Conservation (phyloP, 2,888 invertebrate genomes). For the Fragum sueziense region DNA sequence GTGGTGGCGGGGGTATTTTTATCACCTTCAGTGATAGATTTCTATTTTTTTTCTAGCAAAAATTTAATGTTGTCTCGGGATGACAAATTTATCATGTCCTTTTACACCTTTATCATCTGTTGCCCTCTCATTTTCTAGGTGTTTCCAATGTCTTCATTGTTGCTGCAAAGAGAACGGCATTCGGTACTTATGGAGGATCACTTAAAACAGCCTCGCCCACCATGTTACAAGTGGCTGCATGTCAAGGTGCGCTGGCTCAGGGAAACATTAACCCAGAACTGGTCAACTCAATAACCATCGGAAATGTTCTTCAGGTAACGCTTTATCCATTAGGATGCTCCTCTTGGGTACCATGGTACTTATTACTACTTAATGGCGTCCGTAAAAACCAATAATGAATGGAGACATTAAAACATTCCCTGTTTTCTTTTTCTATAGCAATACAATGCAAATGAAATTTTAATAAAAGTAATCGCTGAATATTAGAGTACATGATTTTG, state of each 20-base stretch:
- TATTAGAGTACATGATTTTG: too few species aligned
- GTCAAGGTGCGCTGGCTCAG: conserved; percentile 81
- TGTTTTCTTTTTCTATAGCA: background rate
- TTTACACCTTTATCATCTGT: background rate
- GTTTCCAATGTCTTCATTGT: conserved; percentile 85
- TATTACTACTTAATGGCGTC: background rate
- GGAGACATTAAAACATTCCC: background rate
- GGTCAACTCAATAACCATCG: conserved; percentile 94
- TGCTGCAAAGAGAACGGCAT: conserved; percentile 97
- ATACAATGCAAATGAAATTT: background rate
- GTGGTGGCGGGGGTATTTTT: too few species aligned
- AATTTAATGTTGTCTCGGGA: too few species aligned
- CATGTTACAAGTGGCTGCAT: conserved; percentile 88
- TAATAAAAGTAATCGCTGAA: too few species aligned
- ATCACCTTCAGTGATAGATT: too few species aligned
- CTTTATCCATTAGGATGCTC: background rate
- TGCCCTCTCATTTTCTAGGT: conserved; percentile 53
- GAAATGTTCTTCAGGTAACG: conserved; percentile 91
- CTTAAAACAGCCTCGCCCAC: conserved; percentile 83
- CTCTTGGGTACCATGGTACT: background rate
- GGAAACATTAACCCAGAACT: conserved; percentile 89
- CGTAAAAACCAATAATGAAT: background rate
- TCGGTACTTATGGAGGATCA: conserved; percentile 94
- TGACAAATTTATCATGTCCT: background rate
- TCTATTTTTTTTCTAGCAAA: too few species aligned